Conservation (phyloP, 2,797 vertebrate genomes). For the Cetoscarus ocellatus region DNA sequence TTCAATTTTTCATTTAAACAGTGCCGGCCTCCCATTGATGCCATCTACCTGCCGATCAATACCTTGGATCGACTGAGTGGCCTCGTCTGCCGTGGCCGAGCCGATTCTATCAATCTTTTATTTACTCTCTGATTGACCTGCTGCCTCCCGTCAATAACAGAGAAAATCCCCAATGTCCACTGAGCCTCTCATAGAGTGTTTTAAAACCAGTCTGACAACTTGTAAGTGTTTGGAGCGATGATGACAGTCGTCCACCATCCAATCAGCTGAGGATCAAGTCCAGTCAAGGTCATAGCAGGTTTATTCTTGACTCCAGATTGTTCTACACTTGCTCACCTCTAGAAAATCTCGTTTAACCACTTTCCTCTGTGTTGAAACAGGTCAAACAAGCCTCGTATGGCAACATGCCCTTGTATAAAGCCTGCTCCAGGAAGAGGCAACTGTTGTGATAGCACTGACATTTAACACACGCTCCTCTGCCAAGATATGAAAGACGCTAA, state of each 20-base stretch:
- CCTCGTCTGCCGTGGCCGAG: constrained; percentile 71
- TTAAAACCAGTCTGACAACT: constrained; percentile 69
- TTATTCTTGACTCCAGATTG: constrained; percentile 7
- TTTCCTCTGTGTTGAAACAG: constrained; percentile 27
- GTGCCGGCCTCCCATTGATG: constrained; percentile 65
- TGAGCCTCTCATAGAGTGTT: constrained; percentile 66
- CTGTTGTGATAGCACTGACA: constrained; percentile 55
- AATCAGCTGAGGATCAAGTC: constrained; percentile 31
- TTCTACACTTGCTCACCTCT: constrained; percentile 18
- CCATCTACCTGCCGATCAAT: constrained; percentile 79
- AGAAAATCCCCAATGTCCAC: constrained; percentile 63
- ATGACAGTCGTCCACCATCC: constrained; percentile 50
- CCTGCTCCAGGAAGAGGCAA: constrained; percentile 33
- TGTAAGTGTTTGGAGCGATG: constrained; percentile 55
- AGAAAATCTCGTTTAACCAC: constrained; percentile 20
- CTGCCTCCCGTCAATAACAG: constrained; percentile 68
- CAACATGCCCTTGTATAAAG: constrained; percentile 34
- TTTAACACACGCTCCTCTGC: constrained; percentile 56
- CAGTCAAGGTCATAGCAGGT: constrained; percentile 60
- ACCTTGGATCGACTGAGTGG: constrained; percentile 76
- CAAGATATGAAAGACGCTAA: constrained; percentile 57
- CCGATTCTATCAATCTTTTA: constrained; percentile 85
- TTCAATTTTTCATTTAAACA: constrained; percentile 70
- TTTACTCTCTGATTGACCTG: constrained; percentile 83
- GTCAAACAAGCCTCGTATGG: constrained; percentile 25